Base-by-base conservation (phyloP, 2,797 vertebrate genomes). In the Crenichthys baileyi region DNA sequence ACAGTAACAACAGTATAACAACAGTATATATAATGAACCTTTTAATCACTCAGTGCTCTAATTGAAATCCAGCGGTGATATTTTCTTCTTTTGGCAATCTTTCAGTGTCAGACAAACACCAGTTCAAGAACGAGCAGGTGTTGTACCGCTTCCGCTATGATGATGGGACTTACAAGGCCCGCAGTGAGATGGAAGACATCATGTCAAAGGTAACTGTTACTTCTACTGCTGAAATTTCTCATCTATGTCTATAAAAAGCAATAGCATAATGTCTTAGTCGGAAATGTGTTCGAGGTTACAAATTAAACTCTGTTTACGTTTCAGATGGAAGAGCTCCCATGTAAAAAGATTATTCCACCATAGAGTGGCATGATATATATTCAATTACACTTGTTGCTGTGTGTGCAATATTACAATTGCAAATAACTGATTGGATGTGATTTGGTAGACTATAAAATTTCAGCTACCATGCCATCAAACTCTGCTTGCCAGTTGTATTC, bases 121-220 rank as follows among this genome's bases (percentile, higher is more conserved):
- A 99, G 91, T 99, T 99, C 92, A 99, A 99, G 96, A 99, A 99
- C 0, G 98, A 99, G 87, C 97, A 98, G 92, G 98, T 99, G 83
- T 94, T 99, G 92, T 99, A 99, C 90, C 97, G 98, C 58, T 99
- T 99, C 94, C 98, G 98, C 75, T 99, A 99, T 0, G 98, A 99
- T 0, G 98, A 99, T 0, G 98, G 98, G 79, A 99, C 98, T 0
- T 99, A 98, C 93, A 99, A 99, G 91, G 96, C 98, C 24, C 96
- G 98, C 89, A 99, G 98, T 29, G 98, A 99, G 93, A 94, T 99
- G 95, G 98, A 99, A 92, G 98, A 99, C 91, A 98, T 99, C 53
- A 95, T 98, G 95, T 99, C 98, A 3, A 99, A 99, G 97, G 98
- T 98, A 92, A 84, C 15, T 16, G 2, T 26, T 7, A 8, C 12